Evolutionary conservation across 1,140 invertebrate genomes (phyloP).

Genomic region (Psilanteris sp.): DNA sequence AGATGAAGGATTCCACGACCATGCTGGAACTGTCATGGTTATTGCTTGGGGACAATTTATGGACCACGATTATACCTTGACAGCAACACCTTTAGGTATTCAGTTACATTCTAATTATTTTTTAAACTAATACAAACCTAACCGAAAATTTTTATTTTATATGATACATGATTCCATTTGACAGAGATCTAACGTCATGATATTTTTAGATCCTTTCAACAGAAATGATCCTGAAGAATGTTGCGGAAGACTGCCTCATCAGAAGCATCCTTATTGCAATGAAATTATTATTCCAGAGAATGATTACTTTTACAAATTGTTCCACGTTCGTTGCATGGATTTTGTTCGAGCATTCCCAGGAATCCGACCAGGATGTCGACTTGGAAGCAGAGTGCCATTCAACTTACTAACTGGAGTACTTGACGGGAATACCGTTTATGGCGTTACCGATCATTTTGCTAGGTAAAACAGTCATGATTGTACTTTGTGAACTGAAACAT

Average conservation of each 20-base stretch:
- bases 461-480: no score
- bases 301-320: conserved; percentile 94
- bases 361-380: conserved; percentile 88
- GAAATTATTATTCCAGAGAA: conserved; percentile 93
- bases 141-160: no score
- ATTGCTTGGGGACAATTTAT: conserved; percentile 97
- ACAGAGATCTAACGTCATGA: no score
- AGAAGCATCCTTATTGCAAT: conserved; percentile 94
- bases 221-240: conserved; percentile 94
- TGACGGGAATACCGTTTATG: conserved; percentile 92
- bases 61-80: conserved; percentile 95
- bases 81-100: conserved; percentile 90
- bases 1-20: conserved; percentile 94
- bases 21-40: conserved; percentile 95
- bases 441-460: conserved; percentile 87
- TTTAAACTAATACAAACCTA: no score
- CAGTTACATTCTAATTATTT: no score
- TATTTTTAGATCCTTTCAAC: conserved; percentile 85
- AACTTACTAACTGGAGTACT: conserved; percentile 91
- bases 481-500: no score
- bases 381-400: conserved; percentile 89
- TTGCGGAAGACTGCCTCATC: conserved; percentile 86
- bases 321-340: conserved; percentile 91
- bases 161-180: no score
- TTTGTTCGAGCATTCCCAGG: conserved; percentile 93